Evolutionary conservation across 1,140 invertebrate genomes (phyloP).

Genomic region (Belonocnema kinseyi): DNA sequence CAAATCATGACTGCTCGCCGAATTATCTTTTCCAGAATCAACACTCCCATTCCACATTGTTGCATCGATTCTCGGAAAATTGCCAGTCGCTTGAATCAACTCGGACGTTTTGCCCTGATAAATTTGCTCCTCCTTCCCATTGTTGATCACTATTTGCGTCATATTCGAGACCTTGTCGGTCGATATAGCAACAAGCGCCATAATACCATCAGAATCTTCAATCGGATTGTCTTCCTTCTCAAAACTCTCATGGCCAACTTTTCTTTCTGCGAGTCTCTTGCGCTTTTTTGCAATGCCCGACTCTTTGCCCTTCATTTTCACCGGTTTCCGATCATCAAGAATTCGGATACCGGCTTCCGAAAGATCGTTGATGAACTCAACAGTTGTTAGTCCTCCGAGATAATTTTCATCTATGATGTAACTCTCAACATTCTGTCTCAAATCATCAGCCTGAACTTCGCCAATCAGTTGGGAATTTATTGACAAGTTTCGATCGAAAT

Average conservation of each 20-base stretch:
- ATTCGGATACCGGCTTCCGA: background rate
- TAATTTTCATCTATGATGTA: conserved; percentile 34
- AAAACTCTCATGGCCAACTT: conserved; percentile 41
- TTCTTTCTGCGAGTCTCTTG: background rate
- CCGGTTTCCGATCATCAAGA: background rate
- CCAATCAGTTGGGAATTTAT: too few relatives aligned
- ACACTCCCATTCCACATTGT: conserved; percentile 45
- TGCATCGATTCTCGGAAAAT: conserved; percentile 61
- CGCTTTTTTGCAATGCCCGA: background rate
- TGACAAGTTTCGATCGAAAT: conserved; percentile 40
- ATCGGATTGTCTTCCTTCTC: conserved; percentile 37
- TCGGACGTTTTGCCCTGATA: conserved; percentile 71
- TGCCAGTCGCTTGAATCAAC: conserved; percentile 68
- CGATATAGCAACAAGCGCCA: conserved; percentile 72
- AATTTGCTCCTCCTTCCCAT: conserved; percentile 67
- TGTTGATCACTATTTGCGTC: conserved; percentile 74
- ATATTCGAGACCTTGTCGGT: conserved; percentile 71
- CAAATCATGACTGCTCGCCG: conserved; percentile 59
- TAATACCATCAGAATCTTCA: conserved; percentile 56
- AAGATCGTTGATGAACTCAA: background rate
- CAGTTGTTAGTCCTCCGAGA: background rate
- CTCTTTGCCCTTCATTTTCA: background rate
- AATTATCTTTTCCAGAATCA: conserved; percentile 44
- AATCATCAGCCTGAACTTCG: too few relatives aligned
- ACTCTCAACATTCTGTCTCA: conserved; percentile 43